Conservation (phyloP, 2,113 vertebrate species). For the Protobothrops mucrosquamatus region DNA sequence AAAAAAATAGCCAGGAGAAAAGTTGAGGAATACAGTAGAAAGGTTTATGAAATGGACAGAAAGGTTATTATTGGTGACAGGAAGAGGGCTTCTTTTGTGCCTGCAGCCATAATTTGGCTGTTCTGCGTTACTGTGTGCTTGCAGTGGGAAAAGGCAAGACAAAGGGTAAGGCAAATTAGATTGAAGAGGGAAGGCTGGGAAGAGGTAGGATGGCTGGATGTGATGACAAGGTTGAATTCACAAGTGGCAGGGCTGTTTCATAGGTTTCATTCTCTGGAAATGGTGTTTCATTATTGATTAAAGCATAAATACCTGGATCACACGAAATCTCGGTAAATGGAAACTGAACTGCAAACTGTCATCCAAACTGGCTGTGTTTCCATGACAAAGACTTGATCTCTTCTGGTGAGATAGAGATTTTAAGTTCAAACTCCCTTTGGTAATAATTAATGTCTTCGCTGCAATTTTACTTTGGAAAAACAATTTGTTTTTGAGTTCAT, state of each 20-base stretch:
- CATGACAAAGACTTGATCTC: slow-evolving; percentile 12
- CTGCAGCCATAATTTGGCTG: not conserved
- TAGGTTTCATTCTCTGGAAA: not conserved
- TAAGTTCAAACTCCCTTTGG: slow-evolving; percentile 12
- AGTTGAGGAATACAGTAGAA: not conserved
- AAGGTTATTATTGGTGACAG: not conserved
- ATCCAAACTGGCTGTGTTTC: not conserved
- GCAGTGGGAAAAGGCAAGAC: not conserved
- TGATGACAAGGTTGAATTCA: not conserved
- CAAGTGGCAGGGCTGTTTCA: not conserved
- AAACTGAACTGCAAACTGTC: not conserved
- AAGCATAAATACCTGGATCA: not conserved
- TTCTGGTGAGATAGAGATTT: not conserved
- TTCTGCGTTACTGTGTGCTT: not conserved
- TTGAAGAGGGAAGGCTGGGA: not conserved
- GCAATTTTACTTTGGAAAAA: slow-evolving; percentile 6
- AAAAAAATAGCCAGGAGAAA: not conserved
- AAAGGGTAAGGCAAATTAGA: not conserved
- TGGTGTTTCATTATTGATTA: not conserved
- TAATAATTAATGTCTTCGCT: slow-evolving; percentile 11
- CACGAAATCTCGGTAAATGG: not conserved
- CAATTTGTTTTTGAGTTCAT: slow-evolving; percentile 26
- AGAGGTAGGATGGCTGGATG: not conserved
- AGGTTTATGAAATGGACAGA: not conserved
- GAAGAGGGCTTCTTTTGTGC: not conserved